Evolutionary conservation across 2,113 vertebrate genomes (phyloP).

Genomic region (Peromyscus maniculatus): DNA sequence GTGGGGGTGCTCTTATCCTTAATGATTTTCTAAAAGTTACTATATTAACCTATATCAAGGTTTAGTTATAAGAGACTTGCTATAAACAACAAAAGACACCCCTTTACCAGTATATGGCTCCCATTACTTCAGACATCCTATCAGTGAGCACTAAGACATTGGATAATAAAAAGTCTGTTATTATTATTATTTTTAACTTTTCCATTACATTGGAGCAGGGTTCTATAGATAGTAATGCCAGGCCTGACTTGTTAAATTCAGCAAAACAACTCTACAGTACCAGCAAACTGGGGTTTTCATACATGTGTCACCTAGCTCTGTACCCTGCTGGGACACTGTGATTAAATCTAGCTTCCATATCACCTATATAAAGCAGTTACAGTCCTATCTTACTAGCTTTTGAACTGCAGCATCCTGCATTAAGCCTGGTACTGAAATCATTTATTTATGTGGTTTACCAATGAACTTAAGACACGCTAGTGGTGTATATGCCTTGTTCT

Average conservation of each 20-base stretch:
- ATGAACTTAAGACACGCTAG: neutral
- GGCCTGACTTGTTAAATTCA: neutral
- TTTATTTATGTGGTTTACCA: neutral
- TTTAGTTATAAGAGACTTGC: neutral
- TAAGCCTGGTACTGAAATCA: neutral
- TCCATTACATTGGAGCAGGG: neutral
- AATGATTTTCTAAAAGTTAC: neutral
- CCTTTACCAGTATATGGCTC: neutral
- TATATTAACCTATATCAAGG: neutral
- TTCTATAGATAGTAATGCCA: neutral
- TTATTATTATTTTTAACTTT: neutral
- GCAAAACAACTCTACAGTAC: rapidly evolving
- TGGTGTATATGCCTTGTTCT: neutral
- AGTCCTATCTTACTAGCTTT: neutral
- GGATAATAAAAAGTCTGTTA: neutral
- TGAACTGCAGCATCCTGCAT: neutral
- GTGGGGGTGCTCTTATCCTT: neutral
- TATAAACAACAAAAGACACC: neutral
- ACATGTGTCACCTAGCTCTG: rapidly evolving
- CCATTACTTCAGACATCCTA: neutral
- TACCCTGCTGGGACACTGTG: neutral
- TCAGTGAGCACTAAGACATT: neutral
- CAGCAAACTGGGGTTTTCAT: neutral
- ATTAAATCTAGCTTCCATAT: neutral
- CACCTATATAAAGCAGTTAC: neutral